Percentiles rank a stretch among this genome's conserved stretches.
These are phyloP conservation scores for Elachura formosa DNA, from an alignment of 2,113 vertebrate genomes.

Conservation along the genomic window DNA sequence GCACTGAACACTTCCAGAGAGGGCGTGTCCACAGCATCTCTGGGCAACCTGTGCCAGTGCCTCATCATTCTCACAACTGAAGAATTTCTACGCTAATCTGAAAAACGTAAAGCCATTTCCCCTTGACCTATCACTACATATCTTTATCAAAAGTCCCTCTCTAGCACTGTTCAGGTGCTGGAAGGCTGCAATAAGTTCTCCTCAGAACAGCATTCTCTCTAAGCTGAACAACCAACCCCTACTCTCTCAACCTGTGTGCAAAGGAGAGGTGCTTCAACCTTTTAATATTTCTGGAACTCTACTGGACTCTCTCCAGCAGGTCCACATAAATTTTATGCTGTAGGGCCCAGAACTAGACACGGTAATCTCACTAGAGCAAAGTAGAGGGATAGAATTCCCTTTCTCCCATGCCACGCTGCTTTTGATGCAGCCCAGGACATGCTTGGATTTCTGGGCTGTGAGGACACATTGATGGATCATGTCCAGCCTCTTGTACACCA, in stretches of 20 bases:
- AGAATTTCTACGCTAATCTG: not conserved
- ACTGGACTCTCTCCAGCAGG: not conserved
- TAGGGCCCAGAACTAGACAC: not conserved
- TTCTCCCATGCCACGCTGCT: rapidly evolving
- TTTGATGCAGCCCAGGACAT: not conserved
- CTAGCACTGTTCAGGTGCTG: not conserved
- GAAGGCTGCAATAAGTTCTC: not conserved
- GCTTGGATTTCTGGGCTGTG: not conserved
- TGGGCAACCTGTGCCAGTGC: not conserved
- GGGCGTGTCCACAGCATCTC: not conserved
- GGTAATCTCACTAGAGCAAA: not conserved
- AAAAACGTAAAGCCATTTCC: not conserved
- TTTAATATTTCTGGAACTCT: not conserved
- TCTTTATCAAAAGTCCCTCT: not conserved
- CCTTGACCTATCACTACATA: not conserved
- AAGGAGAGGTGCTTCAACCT: not conserved
- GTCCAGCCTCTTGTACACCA: not conserved
- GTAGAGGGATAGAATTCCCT: not conserved
- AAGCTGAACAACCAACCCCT: not conserved
- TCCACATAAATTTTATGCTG: not conserved
- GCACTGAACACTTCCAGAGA: not conserved
- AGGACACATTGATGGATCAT: rapidly evolving
- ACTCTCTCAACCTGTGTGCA: not conserved
- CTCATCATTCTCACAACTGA: not conserved
- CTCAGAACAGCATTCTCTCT: not conserved